Evolutionary conservation across 2,888 invertebrate species (phyloP), one percentile per base, ranked within the genome.

Genomic region (Choristoneura rosaceana): DNA sequence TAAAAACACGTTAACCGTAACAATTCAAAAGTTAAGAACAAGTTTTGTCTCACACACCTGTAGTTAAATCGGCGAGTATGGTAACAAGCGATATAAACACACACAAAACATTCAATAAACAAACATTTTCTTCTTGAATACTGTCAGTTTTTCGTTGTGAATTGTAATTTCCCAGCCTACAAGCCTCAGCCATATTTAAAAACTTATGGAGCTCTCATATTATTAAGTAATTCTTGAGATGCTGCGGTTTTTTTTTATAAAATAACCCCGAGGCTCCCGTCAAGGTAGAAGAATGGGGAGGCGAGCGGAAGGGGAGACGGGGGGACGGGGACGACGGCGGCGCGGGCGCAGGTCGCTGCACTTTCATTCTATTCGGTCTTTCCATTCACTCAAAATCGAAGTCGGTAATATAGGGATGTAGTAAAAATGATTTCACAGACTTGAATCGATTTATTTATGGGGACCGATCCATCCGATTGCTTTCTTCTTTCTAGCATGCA

Each of bases 71-170:
- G 70, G 94, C 94, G 78, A 95, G 86, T 84, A 95, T 95, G 69
- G 95, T 94, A 75, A 94, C 92, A 79, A 95, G 88, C 73, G 95
- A 95, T 82, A 95, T 92, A 83, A 95, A 91, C 74, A 95, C 92
- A 86, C 95, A 92, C 76, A 94, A 87, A 79, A 94, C 93, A 86
- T 94, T 93, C 76, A 94, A 89, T 75, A 93, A 86, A 84, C 93
- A 92, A 87, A 94, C 93, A 81, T 90, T 91, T 84, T 92, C 93
- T 79, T 92, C 91, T 76, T 90, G 89, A 79, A 84, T 89, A 76
- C 79, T 84, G 45, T 81, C 76, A 81, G 82, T 82, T 87, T 90
- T 92, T 79, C 81, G 85, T 78, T 90, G 88, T 78, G 81, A 80
- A 80, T 85, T 85, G 73, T 81, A 83, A 81, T 81, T 87, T 76